Evolutionary conservation across 2,113 vertebrate species (phyloP), one percentile per base, ranked within the genome.

Genomic region (Calypte anna): DNA sequence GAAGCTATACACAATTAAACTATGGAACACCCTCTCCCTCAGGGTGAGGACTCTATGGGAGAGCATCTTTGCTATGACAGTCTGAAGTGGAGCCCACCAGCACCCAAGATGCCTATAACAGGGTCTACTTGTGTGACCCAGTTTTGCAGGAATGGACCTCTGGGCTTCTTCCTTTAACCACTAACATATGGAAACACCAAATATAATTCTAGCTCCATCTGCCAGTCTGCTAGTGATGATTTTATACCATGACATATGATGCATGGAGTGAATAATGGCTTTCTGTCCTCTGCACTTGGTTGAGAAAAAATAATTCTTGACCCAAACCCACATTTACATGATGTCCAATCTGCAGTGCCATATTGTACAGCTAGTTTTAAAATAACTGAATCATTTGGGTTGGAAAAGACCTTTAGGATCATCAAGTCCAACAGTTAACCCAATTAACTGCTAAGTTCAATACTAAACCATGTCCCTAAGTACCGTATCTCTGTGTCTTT

Each of bases 281-380:
- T 74, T 90, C 80, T 92, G 67, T 40, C 86, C 40, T 69, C 51
- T 18, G 12, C 80, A 16, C 30, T 54, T 13, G 3, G 16, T 40
- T 43, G 44, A 83, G 64, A 84, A 87, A 50, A 83, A 82, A 59
- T 44, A 67, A 73, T 81, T 86, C 64, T 27, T 59, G 76, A 81
- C 59, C 53, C 12, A 77, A 82, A 31, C 17, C 16, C n/a, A 40
- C 21, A 55, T 58, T 77, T 91, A n/a, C 0, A 2, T 73, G 33
- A 50, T 50, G 73, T 30, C 27, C 51, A 55, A 43, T 17, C 19
- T 55, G 51, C 18, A 73, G 28, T 66, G n/a, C 10, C 51, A 66
- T 86, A 30, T 73, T 38, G 36, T 86, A 83, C 51, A 86, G 10
- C 36, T 51, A 7, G 14, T 50, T 88, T 50, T 50, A 50, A 22